These are phyloP conservation scores for Mongoloraphidia duomilia DNA, from an alignment of 2,888 invertebrate genomes.

Conservation along the genomic window DNA sequence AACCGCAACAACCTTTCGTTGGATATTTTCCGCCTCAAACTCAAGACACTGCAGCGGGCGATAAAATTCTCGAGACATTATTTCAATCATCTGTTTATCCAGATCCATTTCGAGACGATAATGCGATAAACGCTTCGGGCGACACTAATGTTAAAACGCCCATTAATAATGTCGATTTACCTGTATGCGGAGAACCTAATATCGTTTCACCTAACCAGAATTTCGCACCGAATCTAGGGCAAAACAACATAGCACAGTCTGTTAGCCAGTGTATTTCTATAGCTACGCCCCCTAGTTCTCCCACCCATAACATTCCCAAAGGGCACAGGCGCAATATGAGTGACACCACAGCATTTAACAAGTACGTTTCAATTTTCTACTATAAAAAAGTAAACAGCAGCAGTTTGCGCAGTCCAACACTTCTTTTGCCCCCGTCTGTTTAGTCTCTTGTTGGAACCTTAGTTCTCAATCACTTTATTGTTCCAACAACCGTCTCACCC, in stretches of 20 bases:
- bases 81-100: slow-evolving; percentile 53
- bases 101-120: slow-evolving; percentile 52
- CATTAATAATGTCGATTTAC: slow-evolving; percentile 8
- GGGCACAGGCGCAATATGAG: slow-evolving; percentile 70
- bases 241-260: slow-evolving; percentile 19
- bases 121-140: slow-evolving; percentile 31
- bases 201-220: slow-evolving; percentile 20
- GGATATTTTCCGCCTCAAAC: slow-evolving; percentile 8
- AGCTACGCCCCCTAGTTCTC: slow-evolving; percentile 26
- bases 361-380: slow-evolving; percentile 34
- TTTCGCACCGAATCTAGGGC: slow-evolving; percentile 8
- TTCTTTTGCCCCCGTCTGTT: no score
- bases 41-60: slow-evolving; percentile 13
- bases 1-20: slow-evolving; percentile 12
- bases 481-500: no score
- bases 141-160: slow-evolving; percentile 34
- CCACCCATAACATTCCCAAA: slow-evolving; percentile 27
- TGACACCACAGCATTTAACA: slow-evolving; percentile 70
- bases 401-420: no score
- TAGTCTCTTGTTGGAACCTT: no score
- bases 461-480: no score
- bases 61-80: slow-evolving; percentile 40
- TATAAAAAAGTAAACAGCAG: neutral
- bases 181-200: slow-evolving; percentile 14
- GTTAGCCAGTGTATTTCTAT: slow-evolving; percentile 23